phyloP scores from a whole-genome alignment of 2,113 vertebrate species.

The Erythrocebus patas region DNA sequence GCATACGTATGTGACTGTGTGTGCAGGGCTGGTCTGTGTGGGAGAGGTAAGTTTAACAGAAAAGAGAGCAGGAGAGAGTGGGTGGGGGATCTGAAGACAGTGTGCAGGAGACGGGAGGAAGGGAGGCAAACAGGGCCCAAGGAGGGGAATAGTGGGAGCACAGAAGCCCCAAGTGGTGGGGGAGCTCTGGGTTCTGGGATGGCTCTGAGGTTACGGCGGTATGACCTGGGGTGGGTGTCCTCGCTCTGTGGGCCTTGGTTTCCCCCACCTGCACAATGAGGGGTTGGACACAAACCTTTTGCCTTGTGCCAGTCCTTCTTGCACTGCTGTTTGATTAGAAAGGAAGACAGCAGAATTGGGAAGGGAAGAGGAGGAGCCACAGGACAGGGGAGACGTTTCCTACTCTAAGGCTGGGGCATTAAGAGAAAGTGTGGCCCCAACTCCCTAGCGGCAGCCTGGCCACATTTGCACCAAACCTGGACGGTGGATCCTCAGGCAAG shows the following conservation, averaged over 20 bases:
- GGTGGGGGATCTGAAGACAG: fast-evolving
- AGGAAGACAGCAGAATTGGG: background rate
- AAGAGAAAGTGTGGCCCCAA: fast-evolving
- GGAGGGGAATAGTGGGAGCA: background rate
- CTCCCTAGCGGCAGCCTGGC: background rate
- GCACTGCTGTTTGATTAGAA: background rate
- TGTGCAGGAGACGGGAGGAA: background rate
- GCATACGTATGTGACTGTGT: background rate
- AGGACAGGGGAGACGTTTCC: fast-evolving
- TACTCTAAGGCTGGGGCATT: background rate
- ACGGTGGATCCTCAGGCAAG: fast-evolving
- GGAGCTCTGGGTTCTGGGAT: background rate
- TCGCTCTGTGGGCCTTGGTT: background rate
- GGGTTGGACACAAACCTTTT: too few species aligned
- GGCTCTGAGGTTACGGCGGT: background rate
- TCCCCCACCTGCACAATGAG: background rate
- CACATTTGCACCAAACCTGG: fast-evolving
- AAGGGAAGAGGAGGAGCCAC: background rate
- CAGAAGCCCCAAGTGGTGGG: background rate
- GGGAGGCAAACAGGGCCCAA: too few species aligned
- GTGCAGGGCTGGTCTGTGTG: background rate
- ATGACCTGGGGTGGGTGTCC: background rate
- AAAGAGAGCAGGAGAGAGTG: background rate
- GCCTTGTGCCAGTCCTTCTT: fast-evolving
- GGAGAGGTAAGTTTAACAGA: background rate